Evolutionary conservation across 2,888 invertebrate genomes (phyloP).

Genomic region (Chrysopilus asiliformis): DNA sequence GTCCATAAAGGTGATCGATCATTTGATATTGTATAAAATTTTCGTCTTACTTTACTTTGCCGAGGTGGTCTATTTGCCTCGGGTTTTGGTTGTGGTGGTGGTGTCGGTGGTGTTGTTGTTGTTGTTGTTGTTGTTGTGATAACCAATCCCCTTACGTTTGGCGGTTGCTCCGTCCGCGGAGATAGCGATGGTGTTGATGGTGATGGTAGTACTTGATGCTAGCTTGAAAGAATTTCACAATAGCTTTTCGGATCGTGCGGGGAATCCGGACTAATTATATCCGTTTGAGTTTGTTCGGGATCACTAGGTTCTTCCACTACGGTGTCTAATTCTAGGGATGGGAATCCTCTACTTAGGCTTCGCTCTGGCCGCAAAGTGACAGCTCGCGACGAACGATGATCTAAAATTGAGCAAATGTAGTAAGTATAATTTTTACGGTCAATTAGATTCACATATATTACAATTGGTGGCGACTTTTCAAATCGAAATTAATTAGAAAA

Average conservation of each 20-base stretch:
- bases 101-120: slow-evolving; percentile 11
- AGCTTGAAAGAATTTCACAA: slow-evolving; percentile 29
- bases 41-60: slow-evolving; percentile 3
- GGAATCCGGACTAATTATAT: slow-evolving; percentile 33
- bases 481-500: slow-evolving; percentile 15
- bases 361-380: slow-evolving; percentile 49
- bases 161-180: not conserved
- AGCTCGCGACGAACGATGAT: slow-evolving; percentile 44
- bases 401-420: slow-evolving; percentile 19
- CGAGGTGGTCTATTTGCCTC: not conserved
- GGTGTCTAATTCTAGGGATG: slow-evolving; percentile 66
- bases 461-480: slow-evolving; percentile 3
- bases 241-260: slow-evolving; percentile 30
- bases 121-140: slow-evolving; percentile 1
- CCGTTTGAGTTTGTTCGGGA: slow-evolving; percentile 52
- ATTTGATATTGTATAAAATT: slow-evolving; percentile 31
- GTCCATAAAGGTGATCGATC: slow-evolving; percentile 71
- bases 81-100: slow-evolving; percentile 5
- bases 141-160: not conserved
- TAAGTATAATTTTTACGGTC: too few relatives aligned
- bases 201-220: slow-evolving; percentile 9
- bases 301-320: slow-evolving; percentile 75
- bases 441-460: too few relatives aligned
- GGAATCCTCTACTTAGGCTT: slow-evolving; percentile 58
- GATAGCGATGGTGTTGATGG: not conserved